phyloP scores from a whole-genome alignment of 2,888 invertebrate genomes.

The Oasisia sp. region DNA sequence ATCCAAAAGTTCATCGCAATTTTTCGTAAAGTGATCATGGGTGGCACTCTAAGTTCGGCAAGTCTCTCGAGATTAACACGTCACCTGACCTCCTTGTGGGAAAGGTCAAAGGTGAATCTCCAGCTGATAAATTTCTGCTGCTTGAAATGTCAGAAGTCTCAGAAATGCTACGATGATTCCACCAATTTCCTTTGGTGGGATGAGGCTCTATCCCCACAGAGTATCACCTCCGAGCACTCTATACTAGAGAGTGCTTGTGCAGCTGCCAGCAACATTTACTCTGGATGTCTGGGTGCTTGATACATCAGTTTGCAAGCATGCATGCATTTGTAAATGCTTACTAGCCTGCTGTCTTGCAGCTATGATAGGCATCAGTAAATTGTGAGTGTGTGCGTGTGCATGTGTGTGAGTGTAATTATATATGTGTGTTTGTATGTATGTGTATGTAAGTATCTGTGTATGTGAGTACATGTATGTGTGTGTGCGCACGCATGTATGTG shows the following conservation, averaged over 20 bases:
- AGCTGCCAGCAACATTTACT: neutral
- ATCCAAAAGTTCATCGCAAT: neutral
- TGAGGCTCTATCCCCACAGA: neutral
- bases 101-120: neutral
- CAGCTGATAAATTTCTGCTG: neutral
- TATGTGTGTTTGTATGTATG: too few species aligned
- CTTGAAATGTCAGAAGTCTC: conserved; percentile 10
- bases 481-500: too few species aligned
- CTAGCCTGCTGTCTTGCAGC: too few species aligned
- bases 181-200: neutral
- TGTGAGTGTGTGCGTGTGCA: too few species aligned
- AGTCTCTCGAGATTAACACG: neutral
- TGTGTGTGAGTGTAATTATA: too few species aligned
- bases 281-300: neutral
- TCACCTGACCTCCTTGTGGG: neutral
- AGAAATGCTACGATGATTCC: neutral
- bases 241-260: neutral
- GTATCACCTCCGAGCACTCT: neutral
- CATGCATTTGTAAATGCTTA: too few species aligned
- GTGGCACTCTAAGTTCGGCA: too few species aligned
- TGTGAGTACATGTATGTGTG: too few species aligned
- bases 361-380: too few species aligned
- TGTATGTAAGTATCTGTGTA: too few species aligned
- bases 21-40: neutral
- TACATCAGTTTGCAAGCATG: too few species aligned